Evolutionary conservation across 2,113 vertebrate genomes (phyloP), one percentile per base, ranked within the genome.

Genomic region (Pterocles gutturalis): DNA sequence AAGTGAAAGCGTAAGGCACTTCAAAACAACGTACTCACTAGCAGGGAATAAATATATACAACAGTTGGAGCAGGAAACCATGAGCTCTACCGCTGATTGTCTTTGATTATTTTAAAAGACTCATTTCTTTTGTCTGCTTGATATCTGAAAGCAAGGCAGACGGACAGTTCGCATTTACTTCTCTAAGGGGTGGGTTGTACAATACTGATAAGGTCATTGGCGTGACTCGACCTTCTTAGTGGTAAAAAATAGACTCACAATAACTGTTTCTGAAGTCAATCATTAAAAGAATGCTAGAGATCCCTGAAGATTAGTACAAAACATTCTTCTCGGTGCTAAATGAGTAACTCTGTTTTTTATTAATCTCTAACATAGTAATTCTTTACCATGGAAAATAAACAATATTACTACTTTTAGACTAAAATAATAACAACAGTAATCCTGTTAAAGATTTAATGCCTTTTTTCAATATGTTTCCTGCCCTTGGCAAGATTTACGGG

Each of bases 351-450:
- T 85, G 49, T 83, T 90, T 96, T 67, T 53, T 82, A 31, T 82
- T 93, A 84, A 92, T 82, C 78, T 75, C 70, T 66, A 84, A 55
- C 53, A 76, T 25, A 65, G n/a, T 54, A 67, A 84, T 91, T 65
- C 48, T 72, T 82, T 61, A 61, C 41, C 3, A 49, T 71, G 57
- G 41, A 89, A 93, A 95, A 91, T 41, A 92, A 93, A 85, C 51
- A 91, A 70, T n/a, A 65, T 43, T 58, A 72, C 13, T 72, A 48
- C 49, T 82, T 93, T 82, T 57, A 84, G 72, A 49, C 36, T 79
- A 72, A 67, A 92, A 92, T 48, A 90, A 76, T 45, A 89, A 89
- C 67, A 93, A 77, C 26, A 58, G 45, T 82, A 91, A 92, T 79
- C 70, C 41, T 76, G 28, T 72, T 87, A 83, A 92, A 92, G 58